Evolutionary conservation across 2,797 vertebrate species (phyloP), one percentile per base, ranked within the genome.

Genomic region (Paratrypauchen microcephalus): DNA sequence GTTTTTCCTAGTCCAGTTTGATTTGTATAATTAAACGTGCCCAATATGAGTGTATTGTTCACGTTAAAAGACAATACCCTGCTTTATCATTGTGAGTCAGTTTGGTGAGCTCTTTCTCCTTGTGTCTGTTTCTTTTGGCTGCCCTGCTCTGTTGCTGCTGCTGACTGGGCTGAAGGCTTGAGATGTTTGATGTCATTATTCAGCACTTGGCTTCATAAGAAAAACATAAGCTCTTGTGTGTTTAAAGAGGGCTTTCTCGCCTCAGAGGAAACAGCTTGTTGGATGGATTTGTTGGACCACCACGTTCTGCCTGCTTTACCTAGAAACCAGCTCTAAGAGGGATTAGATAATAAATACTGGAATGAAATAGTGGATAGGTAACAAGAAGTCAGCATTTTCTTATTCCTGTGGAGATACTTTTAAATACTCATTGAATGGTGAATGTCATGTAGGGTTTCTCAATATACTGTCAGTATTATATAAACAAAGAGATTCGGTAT

Each of bases 101-200:
- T 39, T 57, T n/a, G 66, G n/a, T 68, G 64, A 67, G 63, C 66
- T 70, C 56, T 39, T 70, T 66, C 63, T 6, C 62, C 70, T 45
- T 28, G 59, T 36, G 0, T 69, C 67, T 85, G 85, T 87, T 85
- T 78, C 72, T 85, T 70, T 89, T 87, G 87, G 84, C 79, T 58
- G 18, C 54, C 60, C 12, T 45, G 60, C 19, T 55, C 62, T 73
- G 6, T 6, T 54, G 50, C 19, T 80, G 75, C 80, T 70, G 84
- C 82, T 85, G 86, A 87, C 84, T 77, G 83, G 61, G 73, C 83
- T 65, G 61, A 57, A 63, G 76, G 69, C 76, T 73, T 67, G 67
- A 60, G 61, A 79, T 74, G 76, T 82, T 74, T 80, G 68, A 83
- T 85, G 72, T 72, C 69, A 74, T 80, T 77, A 81, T 85, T 85